Percentiles rank a stretch among this genome's conserved stretches.
These are phyloP conservation scores for Dunckerocampus dactyliophorus DNA, from an alignment of 2,113 vertebrate species.

Conservation along the genomic window DNA sequence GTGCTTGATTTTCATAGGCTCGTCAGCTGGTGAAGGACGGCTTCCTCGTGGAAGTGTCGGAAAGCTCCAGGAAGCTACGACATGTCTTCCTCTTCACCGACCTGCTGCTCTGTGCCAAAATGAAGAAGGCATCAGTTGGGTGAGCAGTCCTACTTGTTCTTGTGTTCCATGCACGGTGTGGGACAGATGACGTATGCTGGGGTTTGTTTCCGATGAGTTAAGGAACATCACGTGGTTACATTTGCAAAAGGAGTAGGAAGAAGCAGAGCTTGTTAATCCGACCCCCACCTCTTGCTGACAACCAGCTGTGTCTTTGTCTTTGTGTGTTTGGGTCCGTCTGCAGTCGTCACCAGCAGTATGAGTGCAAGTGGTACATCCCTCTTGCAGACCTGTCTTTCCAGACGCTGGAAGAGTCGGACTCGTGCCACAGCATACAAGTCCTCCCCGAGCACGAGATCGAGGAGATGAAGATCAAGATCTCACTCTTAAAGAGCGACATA, in stretches of 20 bases:
- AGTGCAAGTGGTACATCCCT: slow-evolving; percentile 98
- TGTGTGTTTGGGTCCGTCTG: too few relatives aligned
- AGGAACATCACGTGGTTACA: too few relatives aligned
- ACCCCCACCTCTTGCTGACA: too few relatives aligned
- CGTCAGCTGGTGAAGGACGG: slow-evolving; percentile 97
- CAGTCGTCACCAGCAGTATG: slow-evolving; percentile 94
- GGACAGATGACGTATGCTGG: background rate
- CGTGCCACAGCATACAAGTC: slow-evolving; percentile 86
- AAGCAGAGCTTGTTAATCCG: too few relatives aligned
- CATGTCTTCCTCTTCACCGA: slow-evolving; percentile 98
- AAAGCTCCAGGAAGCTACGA: slow-evolving; percentile 93
- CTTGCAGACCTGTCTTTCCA: slow-evolving; percentile 92
- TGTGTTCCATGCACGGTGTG: background rate
- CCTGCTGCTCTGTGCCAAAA: slow-evolving; percentile 94
- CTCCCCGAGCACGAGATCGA: slow-evolving; percentile 94
- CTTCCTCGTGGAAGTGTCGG: slow-evolving; percentile 94
- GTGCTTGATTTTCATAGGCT: slow-evolving; percentile 64
- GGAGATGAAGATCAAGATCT: slow-evolving; percentile 98
- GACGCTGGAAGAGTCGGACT: slow-evolving; percentile 86
- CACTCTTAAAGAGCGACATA: slow-evolving; percentile 90
- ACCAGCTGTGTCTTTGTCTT: too few relatives aligned
- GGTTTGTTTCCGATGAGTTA: too few relatives aligned
- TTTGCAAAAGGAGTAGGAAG: too few relatives aligned
- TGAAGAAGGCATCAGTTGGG: slow-evolving; percentile 92
- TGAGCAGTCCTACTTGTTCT: slow-evolving; percentile 55